Evolutionary conservation across 2,888 invertebrate species (phyloP), one percentile per base, ranked within the genome.

Genomic region (Linnaemya vulpina): DNA sequence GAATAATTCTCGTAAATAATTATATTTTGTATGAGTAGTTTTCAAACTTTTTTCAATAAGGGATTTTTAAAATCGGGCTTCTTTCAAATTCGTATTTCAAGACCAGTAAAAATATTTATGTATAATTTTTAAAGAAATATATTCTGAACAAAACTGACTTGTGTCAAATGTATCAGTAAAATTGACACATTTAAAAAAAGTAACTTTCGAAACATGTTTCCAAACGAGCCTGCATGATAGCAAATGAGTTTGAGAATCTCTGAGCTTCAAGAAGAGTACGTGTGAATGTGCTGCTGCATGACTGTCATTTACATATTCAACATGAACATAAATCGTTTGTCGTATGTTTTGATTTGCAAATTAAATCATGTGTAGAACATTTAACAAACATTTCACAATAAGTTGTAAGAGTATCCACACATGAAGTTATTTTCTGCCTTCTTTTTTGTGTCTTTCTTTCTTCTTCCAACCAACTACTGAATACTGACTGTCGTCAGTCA

Each of bases 311-410:
- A 79, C 78, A 82, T 82, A 82, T 85, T 82, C 68, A 73, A 71
- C 70, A 71, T 84, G 78, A 70, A 76, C 82, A 83, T 82, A 82
- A 85, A 82, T 82, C 85, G 82, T 83, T 85, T 79, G 82, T 85
- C 82, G 82, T 85, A 83, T 82, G 75, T 67, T 82, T 85, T 85
- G 78, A 85, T 85, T 85, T 85, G 85, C 85, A 85, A 85, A 85
- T 85, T 85, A 71, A 85, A 85, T 85, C 82, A 78, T 78, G 77
- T 84, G 65, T 79, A 79, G 82, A 82, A 85, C 82, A 79, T 79
- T 82, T 79, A 85, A 79, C 74, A 70, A 81, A 85, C 68, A 74
- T 73, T 77, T 77, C 62, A 65, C 53, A 74, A 74, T 70, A 81
- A 76, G 10, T 51, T 55, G 35, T 30, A 30, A 30, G 30, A 30